phyloP scores from a whole-genome alignment of 1,140 invertebrate genomes.

The Probaryconus sp. region DNA sequence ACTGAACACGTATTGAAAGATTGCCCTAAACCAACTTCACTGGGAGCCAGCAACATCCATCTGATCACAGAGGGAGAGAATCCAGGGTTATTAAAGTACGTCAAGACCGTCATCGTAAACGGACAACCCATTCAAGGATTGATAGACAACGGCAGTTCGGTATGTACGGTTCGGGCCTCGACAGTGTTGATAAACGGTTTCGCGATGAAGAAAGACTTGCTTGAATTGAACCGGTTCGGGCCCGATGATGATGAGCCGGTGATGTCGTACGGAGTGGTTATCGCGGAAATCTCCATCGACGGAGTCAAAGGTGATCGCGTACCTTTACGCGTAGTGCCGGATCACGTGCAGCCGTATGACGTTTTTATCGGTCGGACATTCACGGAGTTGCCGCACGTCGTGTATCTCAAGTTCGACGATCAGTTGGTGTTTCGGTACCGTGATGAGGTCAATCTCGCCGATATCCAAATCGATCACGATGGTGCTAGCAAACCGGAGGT shows the following conservation, averaged over 20 bases:
- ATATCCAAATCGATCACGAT: not conserved
- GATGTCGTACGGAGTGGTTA: conserved; percentile 8
- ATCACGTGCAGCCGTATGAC: conserved; percentile 38
- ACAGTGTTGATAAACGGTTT: conserved; percentile 11
- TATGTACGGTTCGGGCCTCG: conserved; percentile 23
- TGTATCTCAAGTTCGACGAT: conserved; percentile 26
- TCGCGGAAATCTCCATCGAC: conserved; percentile 14
- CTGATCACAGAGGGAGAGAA: not conserved
- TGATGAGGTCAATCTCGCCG: conserved; percentile 7
- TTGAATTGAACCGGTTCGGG: conserved; percentile 15
- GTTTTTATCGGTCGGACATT: conserved; percentile 38
- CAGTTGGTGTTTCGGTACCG: conserved; percentile 27
- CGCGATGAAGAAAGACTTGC: not conserved
- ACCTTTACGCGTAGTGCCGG: conserved; percentile 25
- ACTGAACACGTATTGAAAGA: not conserved
- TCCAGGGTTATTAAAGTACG: not conserved
- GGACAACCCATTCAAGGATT: not conserved
- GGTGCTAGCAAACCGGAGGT: not conserved
- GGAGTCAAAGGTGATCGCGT: conserved; percentile 6
- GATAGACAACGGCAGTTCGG: conserved; percentile 13
- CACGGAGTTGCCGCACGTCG: conserved; percentile 38
- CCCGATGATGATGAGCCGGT: conserved; percentile 17
- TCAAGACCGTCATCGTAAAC: conserved; percentile 9
- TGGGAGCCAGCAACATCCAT: not conserved
- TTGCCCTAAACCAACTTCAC: conserved; percentile 10